phyloP scores from a whole-genome alignment of 2,797 vertebrate genomes.

The Odontamblyopus lacepedii region DNA sequence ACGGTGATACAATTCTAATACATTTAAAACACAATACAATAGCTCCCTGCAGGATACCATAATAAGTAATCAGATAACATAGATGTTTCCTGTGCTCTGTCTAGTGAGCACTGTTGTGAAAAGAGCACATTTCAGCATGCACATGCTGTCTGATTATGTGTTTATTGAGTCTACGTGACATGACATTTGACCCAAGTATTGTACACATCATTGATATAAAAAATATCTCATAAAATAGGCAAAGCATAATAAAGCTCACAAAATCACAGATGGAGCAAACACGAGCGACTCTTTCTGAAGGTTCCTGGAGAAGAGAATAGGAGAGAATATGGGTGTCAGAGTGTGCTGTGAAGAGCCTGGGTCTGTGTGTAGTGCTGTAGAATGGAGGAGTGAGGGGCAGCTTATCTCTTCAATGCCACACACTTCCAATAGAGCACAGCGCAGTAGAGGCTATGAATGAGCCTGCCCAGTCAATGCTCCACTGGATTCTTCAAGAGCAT shows the following conservation, averaged over 20 bases:
- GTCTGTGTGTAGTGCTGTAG: conserved; percentile 15
- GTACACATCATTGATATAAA: not conserved
- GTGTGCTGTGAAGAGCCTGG: conserved; percentile 5
- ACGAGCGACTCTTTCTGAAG: not conserved
- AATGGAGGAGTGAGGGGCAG: conserved; percentile 19
- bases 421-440: conserved; percentile 16
- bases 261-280: not conserved
- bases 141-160: not conserved
- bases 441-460: conserved; percentile 8
- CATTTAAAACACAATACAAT: not conserved
- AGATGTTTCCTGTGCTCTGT: too few relatives aligned
- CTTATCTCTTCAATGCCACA: conserved; percentile 41
- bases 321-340: conserved; percentile 3
- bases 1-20: not conserved
- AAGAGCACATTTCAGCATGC: not conserved
- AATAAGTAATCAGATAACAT: not conserved
- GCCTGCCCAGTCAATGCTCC: conserved; percentile 13
- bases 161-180: not conserved
- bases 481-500: conserved; percentile 14
- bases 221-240: not conserved
- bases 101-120: not conserved
- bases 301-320: not conserved
- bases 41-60: not conserved
- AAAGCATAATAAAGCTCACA: not conserved
- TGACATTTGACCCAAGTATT: not conserved